Evolutionary conservation across 2,797 vertebrate genomes (phyloP), one percentile per base, ranked within the genome.

Genomic region (Jordanella pulchra): DNA sequence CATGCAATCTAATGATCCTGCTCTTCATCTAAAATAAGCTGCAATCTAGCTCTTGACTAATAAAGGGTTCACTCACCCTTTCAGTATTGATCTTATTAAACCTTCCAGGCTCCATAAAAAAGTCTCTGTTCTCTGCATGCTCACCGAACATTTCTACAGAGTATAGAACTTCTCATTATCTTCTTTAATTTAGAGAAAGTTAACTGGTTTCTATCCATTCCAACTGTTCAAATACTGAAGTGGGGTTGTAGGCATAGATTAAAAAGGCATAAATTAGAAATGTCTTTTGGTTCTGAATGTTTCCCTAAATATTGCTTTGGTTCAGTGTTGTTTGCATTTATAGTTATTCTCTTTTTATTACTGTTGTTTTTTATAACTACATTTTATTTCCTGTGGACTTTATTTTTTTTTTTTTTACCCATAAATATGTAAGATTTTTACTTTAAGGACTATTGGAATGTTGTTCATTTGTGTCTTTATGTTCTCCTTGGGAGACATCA

Each of bases 21-120:
- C 7, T 72, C 25, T 25, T 71, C 10, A 50, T 71, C 30, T 54
- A 50, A 61, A 30, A 30, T 28, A 76, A 82, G 80, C 82, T 75
- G 65, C 81, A 82, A 61, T 35, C 18, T 39, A 28, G 6, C 35
- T 54, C 50, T 23, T 2, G 1, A 1, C 70, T 83, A 78, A 84
- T 75, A 69, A 87, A 78, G 50, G 55, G 76, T 67, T 84, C 74
- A 55, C 18, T 64, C 47, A 69, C 77, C 76, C 71, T 71, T 66
- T 73, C 73, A 2, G 21, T 77, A 56, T 2, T 65, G 67, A 76
- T 86, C 65, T 42, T 23, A 55, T 27, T 42, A 69, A 23, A 12
- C 15, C n/a, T 76, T 54, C 39, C 18, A 0, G 66, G 54, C 67
- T 71, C n/a, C 4, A 18, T 4, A n/a, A 69, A 3, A 15, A 17